phyloP scores from a whole-genome alignment of 2,797 vertebrate species.

The Glossophaga mutica region DNA sequence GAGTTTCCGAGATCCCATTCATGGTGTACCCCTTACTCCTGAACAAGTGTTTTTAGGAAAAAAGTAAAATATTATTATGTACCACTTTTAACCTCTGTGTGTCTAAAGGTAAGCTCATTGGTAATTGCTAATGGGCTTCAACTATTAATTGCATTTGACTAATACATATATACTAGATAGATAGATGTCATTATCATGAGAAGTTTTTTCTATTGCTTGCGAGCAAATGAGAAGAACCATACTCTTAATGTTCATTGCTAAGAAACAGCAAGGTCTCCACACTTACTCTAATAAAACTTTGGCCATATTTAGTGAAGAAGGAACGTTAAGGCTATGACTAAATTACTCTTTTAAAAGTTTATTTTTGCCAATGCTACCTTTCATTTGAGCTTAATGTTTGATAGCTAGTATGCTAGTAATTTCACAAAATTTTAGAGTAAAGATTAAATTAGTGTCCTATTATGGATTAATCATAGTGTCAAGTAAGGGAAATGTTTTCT shows the following conservation, averaged over 20 bases:
- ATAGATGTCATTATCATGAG: not conserved
- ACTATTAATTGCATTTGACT: not conserved
- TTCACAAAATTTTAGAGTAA: not conserved
- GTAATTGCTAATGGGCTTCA: not conserved
- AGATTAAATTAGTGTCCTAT: not conserved
- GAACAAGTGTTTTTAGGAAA: not conserved
- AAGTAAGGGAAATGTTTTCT: not conserved
- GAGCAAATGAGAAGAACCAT: not conserved
- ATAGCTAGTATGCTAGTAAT: not conserved
- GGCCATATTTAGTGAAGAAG: not conserved
- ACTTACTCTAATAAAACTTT: not conserved
- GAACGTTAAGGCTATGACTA: not conserved
- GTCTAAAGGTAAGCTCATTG: not conserved
- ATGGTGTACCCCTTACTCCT: rapidly evolving
- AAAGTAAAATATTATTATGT: not conserved
- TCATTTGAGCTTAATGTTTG: not conserved
- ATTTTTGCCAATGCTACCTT: not conserved
- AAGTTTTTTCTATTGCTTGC: not conserved
- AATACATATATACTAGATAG: not conserved
- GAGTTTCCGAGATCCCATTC: not conserved
- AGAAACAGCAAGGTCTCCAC: not conserved
- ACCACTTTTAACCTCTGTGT: not conserved
- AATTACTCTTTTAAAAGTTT: not conserved
- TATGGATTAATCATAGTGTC: not conserved
- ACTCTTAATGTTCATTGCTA: not conserved